Conservation (phyloP, 2,113 vertebrate genomes). For the Cyanoderma ruficeps region DNA sequence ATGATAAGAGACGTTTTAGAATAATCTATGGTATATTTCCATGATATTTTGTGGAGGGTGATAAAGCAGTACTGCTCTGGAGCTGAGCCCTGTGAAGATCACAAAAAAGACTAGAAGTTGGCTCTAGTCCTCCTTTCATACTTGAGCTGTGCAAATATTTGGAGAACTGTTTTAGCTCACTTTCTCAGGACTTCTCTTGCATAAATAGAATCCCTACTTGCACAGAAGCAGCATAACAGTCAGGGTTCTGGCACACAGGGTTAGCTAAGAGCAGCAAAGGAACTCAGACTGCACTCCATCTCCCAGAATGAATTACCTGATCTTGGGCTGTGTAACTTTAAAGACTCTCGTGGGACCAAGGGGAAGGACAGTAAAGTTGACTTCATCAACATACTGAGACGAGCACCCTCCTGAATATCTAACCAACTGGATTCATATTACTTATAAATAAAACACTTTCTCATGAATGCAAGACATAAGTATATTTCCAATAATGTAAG, state of each 20-base stretch:
- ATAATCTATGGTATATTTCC: not conserved
- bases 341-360: fast-evolving
- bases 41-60: not conserved
- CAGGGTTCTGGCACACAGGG: not conserved
- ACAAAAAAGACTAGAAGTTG: not conserved
- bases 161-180: not conserved
- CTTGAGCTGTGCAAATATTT: slow-evolving; percentile 1
- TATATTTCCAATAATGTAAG: not conserved
- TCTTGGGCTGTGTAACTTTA: not conserved
- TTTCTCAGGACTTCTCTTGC: slow-evolving; percentile 3
- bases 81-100: not conserved
- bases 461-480: not conserved
- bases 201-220: not conserved
- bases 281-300: not conserved
- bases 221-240: not conserved
- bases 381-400: not conserved
- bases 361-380: not conserved
- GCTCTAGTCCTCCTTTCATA: not conserved
- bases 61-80: not conserved
- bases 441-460: not conserved
- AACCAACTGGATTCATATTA: not conserved
- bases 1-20: not conserved
- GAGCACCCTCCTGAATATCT: not conserved
- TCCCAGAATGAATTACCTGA: not conserved
- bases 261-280: not conserved